phyloP scores from a whole-genome alignment of 2,888 invertebrate genomes.

The Iselma pallidipennis region DNA sequence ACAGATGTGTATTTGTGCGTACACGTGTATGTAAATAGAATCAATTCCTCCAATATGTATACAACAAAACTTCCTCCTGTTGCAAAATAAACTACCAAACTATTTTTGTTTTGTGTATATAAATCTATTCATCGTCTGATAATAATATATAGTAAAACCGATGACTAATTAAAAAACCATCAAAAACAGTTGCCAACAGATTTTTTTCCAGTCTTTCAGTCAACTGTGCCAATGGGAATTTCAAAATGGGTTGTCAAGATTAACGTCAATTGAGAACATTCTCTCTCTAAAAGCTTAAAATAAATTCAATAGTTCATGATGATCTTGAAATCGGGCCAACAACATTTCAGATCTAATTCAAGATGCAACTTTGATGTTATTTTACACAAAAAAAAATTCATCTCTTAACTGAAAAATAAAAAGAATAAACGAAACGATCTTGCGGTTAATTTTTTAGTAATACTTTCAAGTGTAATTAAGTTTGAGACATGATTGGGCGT shows the following conservation, averaged over 20 bases:
- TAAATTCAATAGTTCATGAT: background rate
- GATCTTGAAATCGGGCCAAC: background rate
- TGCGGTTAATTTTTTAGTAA: no score
- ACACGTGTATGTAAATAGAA: no score
- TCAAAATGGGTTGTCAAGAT: constrained; percentile 5
- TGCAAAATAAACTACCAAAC: no score
- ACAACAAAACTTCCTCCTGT: no score
- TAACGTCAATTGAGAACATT: constrained; percentile 6
- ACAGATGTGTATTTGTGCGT: no score
- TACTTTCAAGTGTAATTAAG: background rate
- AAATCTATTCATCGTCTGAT: no score
- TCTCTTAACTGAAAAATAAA: no score
- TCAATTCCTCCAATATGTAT: no score
- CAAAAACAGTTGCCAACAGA: constrained; percentile 14
- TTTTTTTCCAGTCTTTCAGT: background rate
- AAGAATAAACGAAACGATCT: no score
- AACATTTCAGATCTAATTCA: background rate
- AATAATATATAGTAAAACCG: constrained; percentile 4
- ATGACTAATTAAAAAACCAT: constrained; percentile 22
- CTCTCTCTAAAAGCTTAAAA: constrained; percentile 1
- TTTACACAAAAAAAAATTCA: background rate
- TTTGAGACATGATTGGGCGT: background rate
- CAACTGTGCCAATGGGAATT: constrained; percentile 11
- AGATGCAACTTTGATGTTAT: background rate
- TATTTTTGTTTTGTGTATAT: no score